Percentiles rank a stretch among this genome's conserved stretches.
phyloP scores from a whole-genome alignment of 2,797 vertebrate species.

The Anabacerthia variegaticeps region DNA sequence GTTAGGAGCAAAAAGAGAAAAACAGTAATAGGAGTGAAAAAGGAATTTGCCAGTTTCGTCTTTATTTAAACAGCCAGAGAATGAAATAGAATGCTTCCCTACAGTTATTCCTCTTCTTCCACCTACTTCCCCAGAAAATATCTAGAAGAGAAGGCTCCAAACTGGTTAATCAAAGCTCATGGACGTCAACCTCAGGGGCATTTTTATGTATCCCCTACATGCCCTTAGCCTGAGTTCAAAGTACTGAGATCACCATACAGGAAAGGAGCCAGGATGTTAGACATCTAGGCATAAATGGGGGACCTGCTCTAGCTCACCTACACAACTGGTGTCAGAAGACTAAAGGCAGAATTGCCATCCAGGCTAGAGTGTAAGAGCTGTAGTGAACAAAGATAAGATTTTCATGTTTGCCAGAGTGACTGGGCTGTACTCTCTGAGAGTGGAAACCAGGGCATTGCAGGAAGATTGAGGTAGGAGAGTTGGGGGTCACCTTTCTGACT shows the following conservation, averaged over 20 bases:
- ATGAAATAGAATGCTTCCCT: conserved; percentile 22
- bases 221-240: neutral
- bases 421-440: neutral
- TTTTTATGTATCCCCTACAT: neutral
- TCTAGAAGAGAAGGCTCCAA: neutral
- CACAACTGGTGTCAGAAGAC: neutral
- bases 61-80: conserved; percentile 38
- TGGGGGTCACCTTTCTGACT: neutral
- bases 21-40: conserved; percentile 46
- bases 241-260: neutral
- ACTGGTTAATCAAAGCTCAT: neutral
- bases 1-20: conserved; percentile 44
- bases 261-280: neutral
- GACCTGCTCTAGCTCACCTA: neutral
- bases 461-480: neutral
- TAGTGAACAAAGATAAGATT: neutral
- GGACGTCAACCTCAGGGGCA: neutral
- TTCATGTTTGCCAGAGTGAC: neutral
- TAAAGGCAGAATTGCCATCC: neutral
- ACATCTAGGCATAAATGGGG: neutral
- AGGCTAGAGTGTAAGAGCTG: neutral
- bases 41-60: conserved; percentile 35
- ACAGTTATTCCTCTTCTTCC: neutral
- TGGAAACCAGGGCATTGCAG: neutral
- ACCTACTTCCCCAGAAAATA: neutral